Evolutionary conservation across 1,140 invertebrate species (phyloP).

Genomic region (Danaus melanippus): DNA sequence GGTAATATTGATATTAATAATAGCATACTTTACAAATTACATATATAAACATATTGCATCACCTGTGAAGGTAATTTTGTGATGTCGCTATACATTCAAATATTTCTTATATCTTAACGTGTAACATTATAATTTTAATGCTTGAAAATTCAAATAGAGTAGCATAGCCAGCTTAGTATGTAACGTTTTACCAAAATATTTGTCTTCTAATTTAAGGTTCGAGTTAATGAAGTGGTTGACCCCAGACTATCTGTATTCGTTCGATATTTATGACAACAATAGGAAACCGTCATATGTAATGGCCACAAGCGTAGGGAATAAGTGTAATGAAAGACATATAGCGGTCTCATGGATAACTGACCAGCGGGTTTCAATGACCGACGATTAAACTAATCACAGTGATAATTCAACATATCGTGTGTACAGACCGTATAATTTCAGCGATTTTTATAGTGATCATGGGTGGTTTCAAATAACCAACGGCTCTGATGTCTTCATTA

Average conservation of each 20-base stretch:
- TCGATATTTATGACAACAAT: slow-evolving; percentile 40
- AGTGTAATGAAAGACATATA: slow-evolving; percentile 17
- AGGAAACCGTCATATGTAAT: slow-evolving; percentile 41
- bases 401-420: slow-evolving; percentile 50
- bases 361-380: slow-evolving; percentile 30
- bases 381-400: slow-evolving; percentile 59
- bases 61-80: slow-evolving; percentile 5
- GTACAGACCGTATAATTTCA: slow-evolving; percentile 58
- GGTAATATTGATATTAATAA: slow-evolving; percentile 17
- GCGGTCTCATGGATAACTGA: slow-evolving; percentile 20
- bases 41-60: background rate
- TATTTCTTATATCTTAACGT: slow-evolving; percentile 2
- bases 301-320: slow-evolving; percentile 22
- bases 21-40: slow-evolving; percentile 4
- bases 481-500: slow-evolving; percentile 48
- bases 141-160: too few relatives aligned
- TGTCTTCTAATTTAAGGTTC: slow-evolving; percentile 21
- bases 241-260: slow-evolving; percentile 28
- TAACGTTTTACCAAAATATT: slow-evolving; percentile 25
- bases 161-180: slow-evolving; percentile 15
- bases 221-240: slow-evolving; percentile 42
- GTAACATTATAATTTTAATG: too few relatives aligned
- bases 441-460: slow-evolving; percentile 50
- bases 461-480: slow-evolving; percentile 41
- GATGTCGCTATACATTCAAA: slow-evolving; percentile 8